phyloP scores from a whole-genome alignment of 2,113 vertebrate species.

The Edolisoma coerulescens region DNA sequence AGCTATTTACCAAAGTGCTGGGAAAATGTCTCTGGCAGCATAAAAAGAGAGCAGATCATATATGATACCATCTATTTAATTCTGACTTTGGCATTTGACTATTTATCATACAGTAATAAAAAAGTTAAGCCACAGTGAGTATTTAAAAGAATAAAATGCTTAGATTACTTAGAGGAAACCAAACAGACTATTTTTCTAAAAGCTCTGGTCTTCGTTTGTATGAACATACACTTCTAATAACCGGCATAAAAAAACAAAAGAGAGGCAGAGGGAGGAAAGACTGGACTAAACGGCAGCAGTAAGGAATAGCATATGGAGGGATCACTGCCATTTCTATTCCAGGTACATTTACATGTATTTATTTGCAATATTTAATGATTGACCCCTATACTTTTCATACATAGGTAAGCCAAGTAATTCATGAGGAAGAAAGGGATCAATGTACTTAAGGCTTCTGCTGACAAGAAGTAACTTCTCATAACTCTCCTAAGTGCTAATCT shows the following conservation, averaged over 20 bases:
- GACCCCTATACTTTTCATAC: fast-evolving
- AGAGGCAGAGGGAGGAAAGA: neutral
- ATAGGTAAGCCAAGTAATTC: neutral
- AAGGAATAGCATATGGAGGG: neutral
- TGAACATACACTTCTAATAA: neutral
- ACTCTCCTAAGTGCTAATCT: neutral
- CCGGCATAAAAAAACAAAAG: neutral
- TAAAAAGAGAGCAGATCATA: neutral
- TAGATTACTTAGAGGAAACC: neutral
- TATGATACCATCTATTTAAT: neutral
- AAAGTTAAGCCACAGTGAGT: neutral
- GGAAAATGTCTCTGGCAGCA: neutral
- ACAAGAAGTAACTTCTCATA: neutral
- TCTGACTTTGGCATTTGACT: neutral
- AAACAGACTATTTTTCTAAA: neutral
- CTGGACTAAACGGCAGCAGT: neutral
- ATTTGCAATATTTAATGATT: neutral
- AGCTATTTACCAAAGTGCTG: neutral
- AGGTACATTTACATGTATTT: neutral
- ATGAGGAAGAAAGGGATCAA: neutral
- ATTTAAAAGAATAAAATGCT: neutral
- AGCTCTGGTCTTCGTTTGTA: neutral
- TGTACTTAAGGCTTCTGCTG: neutral
- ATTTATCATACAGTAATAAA: neutral
- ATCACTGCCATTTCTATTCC: neutral